Evolutionary conservation across 2,888 invertebrate genomes (phyloP).

Genomic region (Trichopria drosophilae): DNA sequence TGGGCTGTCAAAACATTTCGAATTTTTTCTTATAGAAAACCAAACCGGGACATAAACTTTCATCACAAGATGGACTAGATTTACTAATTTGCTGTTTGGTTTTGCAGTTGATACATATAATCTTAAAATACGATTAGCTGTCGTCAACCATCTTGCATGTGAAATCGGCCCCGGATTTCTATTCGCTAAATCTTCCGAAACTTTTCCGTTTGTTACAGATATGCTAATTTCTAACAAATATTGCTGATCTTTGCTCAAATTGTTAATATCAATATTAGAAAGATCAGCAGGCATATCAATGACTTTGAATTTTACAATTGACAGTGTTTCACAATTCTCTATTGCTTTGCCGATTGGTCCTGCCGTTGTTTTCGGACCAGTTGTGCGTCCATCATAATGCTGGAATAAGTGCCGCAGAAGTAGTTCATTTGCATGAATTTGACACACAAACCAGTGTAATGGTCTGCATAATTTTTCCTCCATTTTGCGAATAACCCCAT

Average conservation of each 20-base stretch:
- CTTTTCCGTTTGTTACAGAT: conserved; percentile 7
- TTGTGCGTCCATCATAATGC: conserved; percentile 16
- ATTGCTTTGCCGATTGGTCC: conserved; percentile 41
- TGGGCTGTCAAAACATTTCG: conserved; percentile 14
- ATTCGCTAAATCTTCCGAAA: conserved; percentile 6
- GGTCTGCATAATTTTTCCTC: neutral
- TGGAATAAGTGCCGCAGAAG: conserved; percentile 16
- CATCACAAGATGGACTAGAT: conserved; percentile 17
- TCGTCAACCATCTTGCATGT: conserved; percentile 17
- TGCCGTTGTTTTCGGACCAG: conserved; percentile 38
- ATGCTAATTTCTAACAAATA: conserved; percentile 15
- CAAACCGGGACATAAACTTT: conserved; percentile 21
- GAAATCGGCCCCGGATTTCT: conserved; percentile 13
- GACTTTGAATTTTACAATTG: conserved; percentile 9
- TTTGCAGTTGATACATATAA: too few relatives aligned
- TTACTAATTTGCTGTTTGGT: conserved; percentile 7
- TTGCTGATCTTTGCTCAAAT: conserved; percentile 19
- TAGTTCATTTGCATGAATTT: conserved; percentile 15
- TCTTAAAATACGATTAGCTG: conserved; percentile 15
- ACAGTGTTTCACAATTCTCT: conserved; percentile 12
- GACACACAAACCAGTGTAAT: conserved; percentile 14
- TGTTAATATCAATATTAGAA: conserved; percentile 11
- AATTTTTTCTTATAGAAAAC: conserved; percentile 18
- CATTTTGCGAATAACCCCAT: too few relatives aligned
- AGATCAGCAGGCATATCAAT: neutral